These are phyloP conservation scores for Leptopilina myrica DNA, from an alignment of 2,888 invertebrate genomes.

Conservation along the genomic window DNA sequence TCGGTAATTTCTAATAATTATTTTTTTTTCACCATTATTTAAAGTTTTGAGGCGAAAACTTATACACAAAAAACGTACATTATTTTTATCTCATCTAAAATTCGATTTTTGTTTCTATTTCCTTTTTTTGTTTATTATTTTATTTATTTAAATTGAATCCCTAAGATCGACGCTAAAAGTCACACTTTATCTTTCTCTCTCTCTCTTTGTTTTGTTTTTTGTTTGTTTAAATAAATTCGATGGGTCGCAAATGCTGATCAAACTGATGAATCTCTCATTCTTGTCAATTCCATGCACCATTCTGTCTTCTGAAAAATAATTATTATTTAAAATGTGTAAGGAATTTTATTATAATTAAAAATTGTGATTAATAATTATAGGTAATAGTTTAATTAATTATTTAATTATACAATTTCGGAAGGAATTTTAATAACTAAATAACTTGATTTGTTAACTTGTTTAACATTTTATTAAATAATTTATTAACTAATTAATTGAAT, in stretches of 20 bases:
- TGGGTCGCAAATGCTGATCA: not conserved
- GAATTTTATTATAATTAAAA: constrained; percentile 44
- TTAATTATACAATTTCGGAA: not conserved
- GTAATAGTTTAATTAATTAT: not conserved
- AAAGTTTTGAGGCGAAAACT: not conserved
- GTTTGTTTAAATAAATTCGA: constrained; percentile 17
- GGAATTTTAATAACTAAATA: no score
- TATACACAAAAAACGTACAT: not conserved
- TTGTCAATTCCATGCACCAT: constrained; percentile 9
- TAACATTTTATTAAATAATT: no score
- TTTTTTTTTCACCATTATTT: not conserved
- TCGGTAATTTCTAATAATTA: not conserved
- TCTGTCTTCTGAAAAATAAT: constrained; percentile 24
- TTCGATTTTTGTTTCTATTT: not conserved
- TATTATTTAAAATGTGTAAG: constrained; percentile 19
- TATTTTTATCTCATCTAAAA: not conserved
- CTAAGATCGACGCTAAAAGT: not conserved
- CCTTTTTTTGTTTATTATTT: not conserved
- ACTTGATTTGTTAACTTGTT: no score
- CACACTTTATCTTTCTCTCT: not conserved
- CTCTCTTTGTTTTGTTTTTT: not conserved
- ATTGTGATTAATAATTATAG: not conserved
- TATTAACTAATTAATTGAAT: no score
- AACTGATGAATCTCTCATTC: constrained; percentile 13
- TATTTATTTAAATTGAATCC: not conserved